These are phyloP conservation scores for Neomorphus geoffroyi DNA, from an alignment of 2,797 vertebrate genomes.

Conservation along the genomic window DNA sequence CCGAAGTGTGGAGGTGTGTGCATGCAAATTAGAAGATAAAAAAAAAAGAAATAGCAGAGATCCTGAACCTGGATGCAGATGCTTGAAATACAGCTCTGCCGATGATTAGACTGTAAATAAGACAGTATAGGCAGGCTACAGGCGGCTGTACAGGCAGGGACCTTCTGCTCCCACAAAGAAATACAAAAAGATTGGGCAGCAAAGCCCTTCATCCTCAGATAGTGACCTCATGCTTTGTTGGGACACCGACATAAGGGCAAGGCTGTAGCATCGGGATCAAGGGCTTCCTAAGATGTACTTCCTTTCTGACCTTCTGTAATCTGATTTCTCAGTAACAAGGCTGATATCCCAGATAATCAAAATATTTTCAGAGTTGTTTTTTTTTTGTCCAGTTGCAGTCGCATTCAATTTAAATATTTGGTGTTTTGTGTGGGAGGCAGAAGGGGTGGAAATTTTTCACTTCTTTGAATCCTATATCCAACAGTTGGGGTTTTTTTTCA, in stretches of 20 bases:
- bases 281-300: not conserved
- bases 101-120: not conserved
- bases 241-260: not conserved
- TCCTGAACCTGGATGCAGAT: not conserved
- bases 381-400: not conserved
- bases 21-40: not conserved
- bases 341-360: not conserved
- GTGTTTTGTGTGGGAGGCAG: not conserved
- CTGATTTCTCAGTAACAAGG: not conserved
- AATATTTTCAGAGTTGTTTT: not conserved
- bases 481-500: not conserved
- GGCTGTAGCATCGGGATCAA: not conserved
- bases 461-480: not conserved
- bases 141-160: not conserved
- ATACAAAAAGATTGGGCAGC: not conserved
- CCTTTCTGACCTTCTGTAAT: not conserved
- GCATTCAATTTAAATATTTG: conserved; percentile 36
- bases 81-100: not conserved
- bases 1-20: not conserved
- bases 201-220: not conserved
- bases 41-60: not conserved
- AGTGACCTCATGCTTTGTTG: not conserved
- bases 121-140: not conserved
- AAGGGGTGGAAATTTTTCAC: not conserved
- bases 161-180: not conserved